These are phyloP conservation scores for Pelecanus crispus DNA, from an alignment of 2,113 vertebrate species.

Conservation along the genomic window DNA sequence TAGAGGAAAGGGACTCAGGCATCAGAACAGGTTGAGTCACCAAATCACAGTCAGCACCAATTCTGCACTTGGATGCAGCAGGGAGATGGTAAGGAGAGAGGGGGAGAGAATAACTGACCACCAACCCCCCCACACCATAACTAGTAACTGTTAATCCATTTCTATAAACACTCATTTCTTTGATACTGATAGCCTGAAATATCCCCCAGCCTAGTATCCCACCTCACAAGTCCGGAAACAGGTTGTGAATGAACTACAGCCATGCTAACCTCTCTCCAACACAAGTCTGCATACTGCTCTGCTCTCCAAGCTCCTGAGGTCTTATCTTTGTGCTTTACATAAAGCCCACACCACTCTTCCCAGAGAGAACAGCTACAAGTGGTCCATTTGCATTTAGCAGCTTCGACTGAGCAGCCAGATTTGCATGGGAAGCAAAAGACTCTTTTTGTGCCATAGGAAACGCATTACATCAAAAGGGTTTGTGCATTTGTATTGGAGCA, in stretches of 20 bases:
- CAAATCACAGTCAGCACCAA: fast-evolving
- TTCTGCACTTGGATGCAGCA: neutral
- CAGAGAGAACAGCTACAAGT: neutral
- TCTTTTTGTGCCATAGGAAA: neutral
- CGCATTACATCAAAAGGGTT: neutral
- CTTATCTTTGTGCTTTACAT: neutral
- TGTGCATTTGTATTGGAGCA: neutral
- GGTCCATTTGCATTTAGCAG: neutral
- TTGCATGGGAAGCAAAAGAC: conserved; percentile 30
- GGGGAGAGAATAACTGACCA: neutral
- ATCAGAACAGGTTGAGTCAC: neutral
- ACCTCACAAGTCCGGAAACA: neutral
- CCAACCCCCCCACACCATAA: neutral
- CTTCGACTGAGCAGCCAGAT: neutral
- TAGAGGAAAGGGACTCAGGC: neutral
- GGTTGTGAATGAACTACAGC: neutral
- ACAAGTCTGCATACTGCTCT: neutral
- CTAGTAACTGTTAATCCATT: neutral
- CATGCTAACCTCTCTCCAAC: neutral
- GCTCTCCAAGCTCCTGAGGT: neutral
- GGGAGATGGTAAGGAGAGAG: neutral
- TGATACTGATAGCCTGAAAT: neutral
- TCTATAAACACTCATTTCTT: neutral
- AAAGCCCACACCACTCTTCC: neutral
- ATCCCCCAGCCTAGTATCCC: neutral